Evolutionary conservation across 2,888 invertebrate species (phyloP).

Genomic region (Polyploca ridens): DNA sequence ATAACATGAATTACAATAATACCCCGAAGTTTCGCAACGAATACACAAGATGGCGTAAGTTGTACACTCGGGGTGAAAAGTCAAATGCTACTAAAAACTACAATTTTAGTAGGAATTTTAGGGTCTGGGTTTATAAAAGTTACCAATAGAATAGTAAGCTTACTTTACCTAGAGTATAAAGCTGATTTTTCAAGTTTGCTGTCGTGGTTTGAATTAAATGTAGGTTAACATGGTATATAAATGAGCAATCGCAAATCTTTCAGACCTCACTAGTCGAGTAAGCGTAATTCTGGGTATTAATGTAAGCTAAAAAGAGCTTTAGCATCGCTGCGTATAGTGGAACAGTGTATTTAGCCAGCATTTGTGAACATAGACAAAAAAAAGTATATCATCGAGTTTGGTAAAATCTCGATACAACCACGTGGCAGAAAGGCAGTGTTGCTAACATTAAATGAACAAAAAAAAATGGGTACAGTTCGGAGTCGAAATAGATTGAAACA

Average conservation of each 20-base stretch:
- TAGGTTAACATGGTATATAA: not conserved
- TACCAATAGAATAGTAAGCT: not conserved
- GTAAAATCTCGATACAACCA: not conserved
- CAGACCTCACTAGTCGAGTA: not conserved
- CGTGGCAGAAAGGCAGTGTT: not conserved
- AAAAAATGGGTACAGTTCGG: not conserved
- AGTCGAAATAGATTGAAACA: not conserved
- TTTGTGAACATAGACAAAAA: not conserved
- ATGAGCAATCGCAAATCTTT: not conserved
- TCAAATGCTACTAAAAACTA: not conserved
- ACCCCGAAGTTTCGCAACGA: not conserved
- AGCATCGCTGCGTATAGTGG: conserved; percentile 27
- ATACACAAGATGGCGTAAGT: not conserved
- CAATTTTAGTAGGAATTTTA: not conserved
- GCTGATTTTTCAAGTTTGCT: not conserved
- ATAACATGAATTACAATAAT: conserved; percentile 7
- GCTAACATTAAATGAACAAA: not conserved
- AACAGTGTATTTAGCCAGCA: conserved; percentile 6
- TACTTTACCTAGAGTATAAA: not conserved
- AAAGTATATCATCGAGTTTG: not conserved
- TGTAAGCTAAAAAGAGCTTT: conserved; percentile 30
- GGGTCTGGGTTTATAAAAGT: not conserved
- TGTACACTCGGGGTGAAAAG: not conserved
- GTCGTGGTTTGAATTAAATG: not conserved
- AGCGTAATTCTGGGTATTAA: not conserved